These are phyloP conservation scores for Tricholauxania praeusta DNA, from an alignment of 2,888 invertebrate genomes.

Conservation along the genomic window DNA sequence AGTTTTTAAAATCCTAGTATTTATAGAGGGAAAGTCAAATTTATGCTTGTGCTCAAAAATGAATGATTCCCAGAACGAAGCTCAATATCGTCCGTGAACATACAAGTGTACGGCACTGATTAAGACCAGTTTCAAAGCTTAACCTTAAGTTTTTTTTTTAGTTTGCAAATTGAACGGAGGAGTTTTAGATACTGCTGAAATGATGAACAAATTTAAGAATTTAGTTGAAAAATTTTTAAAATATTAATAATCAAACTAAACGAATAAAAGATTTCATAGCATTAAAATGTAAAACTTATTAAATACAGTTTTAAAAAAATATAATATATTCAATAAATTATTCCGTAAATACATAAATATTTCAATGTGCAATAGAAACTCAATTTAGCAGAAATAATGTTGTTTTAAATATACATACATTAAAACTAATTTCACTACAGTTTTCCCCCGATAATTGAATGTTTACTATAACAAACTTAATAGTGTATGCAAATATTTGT, in stretches of 20 bases:
- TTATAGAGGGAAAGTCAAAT: too few species aligned
- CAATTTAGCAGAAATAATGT: slow-evolving; percentile 23
- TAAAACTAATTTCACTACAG: slow-evolving; percentile 12
- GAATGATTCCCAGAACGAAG: too few species aligned
- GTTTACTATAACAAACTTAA: slow-evolving; percentile 29
- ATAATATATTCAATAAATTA: not conserved
- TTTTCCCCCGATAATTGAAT: slow-evolving; percentile 23
- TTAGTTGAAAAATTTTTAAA: not conserved
- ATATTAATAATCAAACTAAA: slow-evolving; percentile 6
- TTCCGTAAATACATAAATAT: slow-evolving; percentile 10
- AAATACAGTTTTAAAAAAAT: not conserved
- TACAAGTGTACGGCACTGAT: too few species aligned
- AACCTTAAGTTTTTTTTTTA: too few species aligned
- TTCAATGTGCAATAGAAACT: slow-evolving; percentile 31
- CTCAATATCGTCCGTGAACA: too few species aligned
- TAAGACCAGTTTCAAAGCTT: too few species aligned
- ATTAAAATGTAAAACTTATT: not conserved
- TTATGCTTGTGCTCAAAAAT: too few species aligned
- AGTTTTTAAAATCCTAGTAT: too few species aligned
- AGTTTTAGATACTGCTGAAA: too few species aligned
- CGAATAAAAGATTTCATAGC: slow-evolving; percentile 2
- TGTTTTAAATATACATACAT: slow-evolving; percentile 5
- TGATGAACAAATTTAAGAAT: too few species aligned
- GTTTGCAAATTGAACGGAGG: too few species aligned
- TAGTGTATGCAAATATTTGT: slow-evolving; percentile 28